Evolutionary conservation across 2,888 invertebrate genomes (phyloP).

Genomic region (Flexamia atlantica): DNA sequence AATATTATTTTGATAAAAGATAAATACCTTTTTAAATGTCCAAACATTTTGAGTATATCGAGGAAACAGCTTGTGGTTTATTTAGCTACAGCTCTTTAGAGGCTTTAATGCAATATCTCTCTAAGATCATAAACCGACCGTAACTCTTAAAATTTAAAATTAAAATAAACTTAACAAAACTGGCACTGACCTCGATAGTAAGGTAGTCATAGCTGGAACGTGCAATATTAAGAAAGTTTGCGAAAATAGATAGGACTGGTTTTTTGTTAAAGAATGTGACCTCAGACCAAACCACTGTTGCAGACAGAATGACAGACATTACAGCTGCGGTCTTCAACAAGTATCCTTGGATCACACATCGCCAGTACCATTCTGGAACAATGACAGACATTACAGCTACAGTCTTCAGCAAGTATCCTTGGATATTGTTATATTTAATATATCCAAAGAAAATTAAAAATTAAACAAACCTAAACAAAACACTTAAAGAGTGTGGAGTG

Average conservation of each 20-base stretch:
- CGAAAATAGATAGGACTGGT: conserved; percentile 97
- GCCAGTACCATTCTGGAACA: conserved; percentile 97
- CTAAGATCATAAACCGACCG: no score
- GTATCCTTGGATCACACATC: conserved; percentile 89
- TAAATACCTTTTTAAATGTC: no score
- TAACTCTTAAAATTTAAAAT: no score
- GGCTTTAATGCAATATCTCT: no score
- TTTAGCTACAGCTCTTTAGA: no score
- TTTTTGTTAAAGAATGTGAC: conserved; percentile 96
- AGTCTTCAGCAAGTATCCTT: no score
- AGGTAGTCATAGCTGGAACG: conserved; percentile 92
- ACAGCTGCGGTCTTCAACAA: conserved; percentile 86
- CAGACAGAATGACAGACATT: conserved; percentile 86
- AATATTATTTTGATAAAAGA: no score
- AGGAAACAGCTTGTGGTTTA: no score
- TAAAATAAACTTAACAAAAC: not conserved
- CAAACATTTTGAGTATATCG: no score
- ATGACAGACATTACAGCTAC: not conserved
- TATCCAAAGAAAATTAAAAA: no score
- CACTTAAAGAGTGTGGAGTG: no score
- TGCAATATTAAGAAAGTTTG: conserved; percentile 92
- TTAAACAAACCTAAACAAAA: no score
- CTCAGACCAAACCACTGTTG: conserved; percentile 99
- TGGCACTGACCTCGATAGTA: conserved; percentile 89
- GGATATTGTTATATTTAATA: not conserved